Conservation (phyloP, 2,888 invertebrate genomes). For the Colostygia pectinataria region DNA sequence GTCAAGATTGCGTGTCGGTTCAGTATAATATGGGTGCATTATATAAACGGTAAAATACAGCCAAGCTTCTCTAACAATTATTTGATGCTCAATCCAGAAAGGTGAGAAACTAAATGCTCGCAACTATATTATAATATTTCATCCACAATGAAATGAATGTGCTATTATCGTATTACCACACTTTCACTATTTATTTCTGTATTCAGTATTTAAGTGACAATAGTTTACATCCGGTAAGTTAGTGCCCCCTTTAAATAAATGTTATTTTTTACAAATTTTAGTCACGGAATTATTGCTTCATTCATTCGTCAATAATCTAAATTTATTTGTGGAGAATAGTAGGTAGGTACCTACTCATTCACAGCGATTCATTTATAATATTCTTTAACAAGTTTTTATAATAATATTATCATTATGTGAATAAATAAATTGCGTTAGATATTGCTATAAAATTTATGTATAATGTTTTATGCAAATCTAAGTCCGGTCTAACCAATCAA, state of each 20-base stretch:
- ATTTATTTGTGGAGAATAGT: too few species aligned
- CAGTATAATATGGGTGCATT: slow-evolving; percentile 20
- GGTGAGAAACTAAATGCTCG: slow-evolving; percentile 13
- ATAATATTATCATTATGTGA: too few species aligned
- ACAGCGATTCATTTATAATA: too few species aligned
- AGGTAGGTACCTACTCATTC: too few species aligned
- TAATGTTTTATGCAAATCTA: too few species aligned
- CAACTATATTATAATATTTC: slow-evolving; percentile 41
- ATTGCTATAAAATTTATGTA: too few species aligned
- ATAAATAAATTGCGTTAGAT: too few species aligned
- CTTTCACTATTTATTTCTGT: slow-evolving; percentile 49
- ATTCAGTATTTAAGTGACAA: slow-evolving; percentile 54
- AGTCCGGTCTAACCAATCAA: too few species aligned
- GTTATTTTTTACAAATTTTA: slow-evolving; percentile 15
- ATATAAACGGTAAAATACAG: slow-evolving; percentile 15
- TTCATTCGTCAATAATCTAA: too few species aligned
- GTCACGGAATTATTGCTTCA: too few species aligned
- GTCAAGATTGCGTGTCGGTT: slow-evolving; percentile 28
- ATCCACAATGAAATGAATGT: slow-evolving; percentile 38
- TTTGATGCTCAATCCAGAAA: slow-evolving; percentile 8
- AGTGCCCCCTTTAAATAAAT: slow-evolving; percentile 31
- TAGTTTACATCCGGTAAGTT: slow-evolving; percentile 51
- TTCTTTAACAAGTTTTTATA: too few species aligned
- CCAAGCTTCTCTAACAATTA: slow-evolving; percentile 5
- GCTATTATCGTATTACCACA: slow-evolving; percentile 45